Base-by-base conservation (phyloP, 2,113 vertebrate genomes). In the Thalassarche chlororhynchos region DNA sequence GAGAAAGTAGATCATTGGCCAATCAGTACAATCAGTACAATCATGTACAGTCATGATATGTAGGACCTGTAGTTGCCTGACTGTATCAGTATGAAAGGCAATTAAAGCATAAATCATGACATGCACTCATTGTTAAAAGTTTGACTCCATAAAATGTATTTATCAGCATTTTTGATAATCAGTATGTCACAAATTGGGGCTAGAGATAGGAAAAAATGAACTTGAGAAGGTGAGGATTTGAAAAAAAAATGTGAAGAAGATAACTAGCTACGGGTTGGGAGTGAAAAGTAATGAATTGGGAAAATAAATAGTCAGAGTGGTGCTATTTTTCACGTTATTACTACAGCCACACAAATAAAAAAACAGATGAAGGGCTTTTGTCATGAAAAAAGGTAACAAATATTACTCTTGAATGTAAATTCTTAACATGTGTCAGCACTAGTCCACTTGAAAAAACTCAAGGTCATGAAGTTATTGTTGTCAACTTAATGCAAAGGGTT, bases 131-230 rank as follows among this genome's bases (percentile, higher is more conserved):
- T 83, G 9, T 84, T 85, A 49, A 83, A 93, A 84, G 24, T 81
- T 85, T 80, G 74, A 69, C 14, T 82, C n/a, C 32, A 70, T 91
- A 92, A 96, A 87, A 76, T 32, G 5, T 79, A 62, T 85, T 66
- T 91, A 58, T 95, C 62, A 93, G 13, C 19, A 68, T 61, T 93
- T 95, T 83, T 52, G 38, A 68, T 94, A 70, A 79, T 42, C 8
- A 91, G 3, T 55, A 55, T 34, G 1, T 82, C 36, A 65, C 12
- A 90, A 69, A 40, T 54, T 76, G 4, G 40, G 23, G 19, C 17
- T 80, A n/a, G 23, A 93, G 14, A 71, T n/a, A 69, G 11, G 57
- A 94, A 83, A 74, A 96, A 93, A 96, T 78, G 34, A 95, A 80
- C 44, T 68, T 87, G 42, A 89, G 58, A 96, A 86, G 17, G 65